Evolutionary conservation across 2,113 vertebrate species (phyloP).

Genomic region (Gallinago paraguaiae): DNA sequence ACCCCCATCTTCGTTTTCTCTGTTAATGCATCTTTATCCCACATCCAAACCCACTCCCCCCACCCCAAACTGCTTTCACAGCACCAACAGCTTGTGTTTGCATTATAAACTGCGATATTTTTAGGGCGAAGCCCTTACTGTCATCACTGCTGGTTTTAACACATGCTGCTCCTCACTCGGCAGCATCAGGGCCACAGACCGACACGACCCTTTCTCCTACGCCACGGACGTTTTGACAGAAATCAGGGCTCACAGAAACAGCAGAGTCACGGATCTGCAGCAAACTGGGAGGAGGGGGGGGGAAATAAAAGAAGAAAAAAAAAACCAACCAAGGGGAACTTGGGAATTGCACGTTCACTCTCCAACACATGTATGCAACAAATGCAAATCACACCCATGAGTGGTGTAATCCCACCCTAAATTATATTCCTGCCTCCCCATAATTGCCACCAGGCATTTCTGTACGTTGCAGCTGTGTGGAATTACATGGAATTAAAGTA

Average conservation of each 20-base stretch:
- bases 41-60: neutral
- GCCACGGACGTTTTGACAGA: rapidly evolving
- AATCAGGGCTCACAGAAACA: neutral
- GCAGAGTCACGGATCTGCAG: neutral
- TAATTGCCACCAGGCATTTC: no score
- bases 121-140: neutral
- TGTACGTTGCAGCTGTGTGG: rapidly evolving
- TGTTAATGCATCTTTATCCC: neutral
- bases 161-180: neutral
- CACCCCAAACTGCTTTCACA: neutral
- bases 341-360: neutral
- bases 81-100: neutral
- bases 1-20: neutral
- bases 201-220: rapidly evolving
- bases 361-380: rapidly evolving
- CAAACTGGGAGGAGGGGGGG: neutral
- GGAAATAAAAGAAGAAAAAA: neutral
- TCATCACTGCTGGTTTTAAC: neutral
- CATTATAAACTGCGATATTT: neutral
- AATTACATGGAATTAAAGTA: neutral
- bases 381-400: rapidly evolving
- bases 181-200: neutral
- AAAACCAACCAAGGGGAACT: neutral
- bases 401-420: neutral
- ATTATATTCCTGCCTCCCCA: neutral